Evolutionary conservation across 2,888 invertebrate genomes (phyloP), one percentile per base, ranked within the genome.

Genomic region (Torymus texanus): DNA sequence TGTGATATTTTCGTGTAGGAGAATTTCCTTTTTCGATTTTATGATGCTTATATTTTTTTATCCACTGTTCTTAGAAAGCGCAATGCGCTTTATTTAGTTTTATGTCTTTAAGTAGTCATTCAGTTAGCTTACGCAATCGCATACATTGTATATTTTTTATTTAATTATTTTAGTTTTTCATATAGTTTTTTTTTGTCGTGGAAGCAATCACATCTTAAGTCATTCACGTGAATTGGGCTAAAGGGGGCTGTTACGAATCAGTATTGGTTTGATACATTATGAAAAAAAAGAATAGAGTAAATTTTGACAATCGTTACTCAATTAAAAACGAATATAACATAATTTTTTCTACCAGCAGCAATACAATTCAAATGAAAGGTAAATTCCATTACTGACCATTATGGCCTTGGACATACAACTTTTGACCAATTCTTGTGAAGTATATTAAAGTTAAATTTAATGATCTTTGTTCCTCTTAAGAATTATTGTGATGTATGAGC

Each of bases 1-100:
- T 84, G 84, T 84, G 84, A 84, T 84, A 84, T 79, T 81, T 83
- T 81, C 59, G 61, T 77, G 61, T 79, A 79, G 41, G 24, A 24
- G 51, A 58, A 24, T 56, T 61, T 68, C 67, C 50, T 21, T 73
- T 78, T 78, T 78, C 21, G 16, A 77, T 78, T 72, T 74, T 55
- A 75, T 78, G 72, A 78, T 59, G 67, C 63, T 55, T 70, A 68
- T 75, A 80, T 65, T 67, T 75, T 71, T 74, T 66, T 67, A 71
- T 56, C 66, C 2, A 12, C 61, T 78, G 71, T 75, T 41, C 13
- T 50, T 21, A 51, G 24, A 65, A 51, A 11, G 41, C 56, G 13
- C 55, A 66, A 75, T 21, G 11, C 58, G n/a, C 61, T 79, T 70
- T 53, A 14, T 66, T 62, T 74, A 68, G 16, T 41, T 75, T 66